Evolutionary conservation across 2,113 vertebrate genomes (phyloP).

Genomic region (Arenaria interpres): DNA sequence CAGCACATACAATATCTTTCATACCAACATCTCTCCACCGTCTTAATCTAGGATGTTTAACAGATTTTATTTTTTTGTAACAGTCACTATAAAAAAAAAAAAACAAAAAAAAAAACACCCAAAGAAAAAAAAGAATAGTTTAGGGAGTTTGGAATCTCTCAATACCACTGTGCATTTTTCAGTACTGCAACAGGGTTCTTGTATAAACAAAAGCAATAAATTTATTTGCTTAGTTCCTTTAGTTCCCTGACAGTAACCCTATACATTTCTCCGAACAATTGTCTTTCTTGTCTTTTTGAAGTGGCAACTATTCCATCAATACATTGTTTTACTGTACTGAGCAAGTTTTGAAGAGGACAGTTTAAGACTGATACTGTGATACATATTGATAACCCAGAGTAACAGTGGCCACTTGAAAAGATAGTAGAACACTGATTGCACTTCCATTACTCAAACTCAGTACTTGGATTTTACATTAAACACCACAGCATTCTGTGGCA

Average conservation of each 20-base stretch:
- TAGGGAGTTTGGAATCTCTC: not conserved
- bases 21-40: not conserved
- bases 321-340: not conserved
- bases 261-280: not conserved
- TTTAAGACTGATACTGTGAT: not conserved
- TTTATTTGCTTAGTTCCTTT: not conserved
- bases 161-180: not conserved
- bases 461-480: not conserved
- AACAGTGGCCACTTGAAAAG: not conserved
- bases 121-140: not conserved
- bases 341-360: not conserved
- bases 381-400: not conserved
- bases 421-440: not conserved
- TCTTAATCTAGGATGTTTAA: not conserved
- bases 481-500: not conserved
- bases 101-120: not conserved
- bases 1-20: not conserved
- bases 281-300: not conserved
- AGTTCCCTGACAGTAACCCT: not conserved
- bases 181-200: not conserved
- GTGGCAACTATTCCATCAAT: not conserved
- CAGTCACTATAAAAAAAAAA: not conserved
- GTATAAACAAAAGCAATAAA: not conserved
- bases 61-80: not conserved
- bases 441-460: not conserved